phyloP scores from a whole-genome alignment of 2,797 vertebrate genomes.

The Microtus agrestis region DNA sequence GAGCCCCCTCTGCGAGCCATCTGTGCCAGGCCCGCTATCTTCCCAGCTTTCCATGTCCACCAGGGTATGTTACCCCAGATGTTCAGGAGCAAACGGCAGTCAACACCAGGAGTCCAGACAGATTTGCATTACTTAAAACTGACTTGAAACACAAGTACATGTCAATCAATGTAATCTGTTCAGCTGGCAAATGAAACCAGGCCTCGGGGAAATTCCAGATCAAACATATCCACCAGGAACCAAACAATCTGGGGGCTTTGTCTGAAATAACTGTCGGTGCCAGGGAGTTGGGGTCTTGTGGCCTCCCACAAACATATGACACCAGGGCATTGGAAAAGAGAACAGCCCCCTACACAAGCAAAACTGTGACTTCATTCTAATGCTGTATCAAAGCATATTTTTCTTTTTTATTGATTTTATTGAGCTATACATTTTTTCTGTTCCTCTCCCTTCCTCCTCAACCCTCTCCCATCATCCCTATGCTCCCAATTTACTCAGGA shows the following conservation, averaged over 20 bases:
- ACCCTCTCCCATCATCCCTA: no score
- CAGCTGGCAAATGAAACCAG: slow-evolving; percentile 55
- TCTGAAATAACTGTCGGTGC: slow-evolving; percentile 27
- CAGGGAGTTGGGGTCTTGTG: background rate
- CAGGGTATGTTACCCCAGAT: background rate
- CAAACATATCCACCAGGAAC: slow-evolving; percentile 35
- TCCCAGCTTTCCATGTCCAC: background rate
- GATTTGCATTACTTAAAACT: slow-evolving; percentile 60
- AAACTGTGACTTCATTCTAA: background rate
- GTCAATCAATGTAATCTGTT: slow-evolving; percentile 54
- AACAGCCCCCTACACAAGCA: background rate
- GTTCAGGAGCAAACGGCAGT: background rate
- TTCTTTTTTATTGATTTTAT: background rate
- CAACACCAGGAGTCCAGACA: background rate
- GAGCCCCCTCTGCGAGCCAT: background rate
- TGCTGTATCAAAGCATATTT: background rate
- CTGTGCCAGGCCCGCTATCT: background rate
- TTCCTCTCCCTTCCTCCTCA: no score
- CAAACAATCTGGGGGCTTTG: background rate
- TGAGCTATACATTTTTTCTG: no score
- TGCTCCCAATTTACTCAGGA: no score
- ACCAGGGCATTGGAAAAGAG: background rate
- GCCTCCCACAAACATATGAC: background rate
- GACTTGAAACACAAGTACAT: slow-evolving; percentile 1
- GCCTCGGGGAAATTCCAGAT: slow-evolving; percentile 64